These are phyloP conservation scores for Megalops cyprinoides DNA, from an alignment of 2,797 vertebrate species.

Conservation along the genomic window DNA sequence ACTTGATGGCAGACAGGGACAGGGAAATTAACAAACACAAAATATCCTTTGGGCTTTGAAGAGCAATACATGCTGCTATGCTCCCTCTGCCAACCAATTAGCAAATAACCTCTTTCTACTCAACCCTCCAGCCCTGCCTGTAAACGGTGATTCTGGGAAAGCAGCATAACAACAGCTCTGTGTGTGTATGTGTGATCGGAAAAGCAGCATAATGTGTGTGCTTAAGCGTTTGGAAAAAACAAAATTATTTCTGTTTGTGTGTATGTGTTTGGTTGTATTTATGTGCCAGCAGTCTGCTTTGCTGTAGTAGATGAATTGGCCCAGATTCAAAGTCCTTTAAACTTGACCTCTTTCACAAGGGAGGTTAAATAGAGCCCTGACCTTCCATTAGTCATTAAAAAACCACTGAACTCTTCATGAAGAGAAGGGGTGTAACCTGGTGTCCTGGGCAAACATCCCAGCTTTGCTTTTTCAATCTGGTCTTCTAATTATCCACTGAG, in stretches of 20 bases:
- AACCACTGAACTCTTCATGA: not conserved
- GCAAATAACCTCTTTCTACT: slow-evolving; percentile 8
- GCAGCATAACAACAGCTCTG: not conserved
- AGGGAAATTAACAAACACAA: slow-evolving; percentile 3
- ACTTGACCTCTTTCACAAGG: not conserved
- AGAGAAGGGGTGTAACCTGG: not conserved
- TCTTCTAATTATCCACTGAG: slow-evolving; percentile 4
- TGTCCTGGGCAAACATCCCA: not conserved
- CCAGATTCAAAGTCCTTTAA: not conserved
- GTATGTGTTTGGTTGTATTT: not conserved
- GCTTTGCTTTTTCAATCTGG: not conserved
- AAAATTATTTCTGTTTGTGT: not conserved
- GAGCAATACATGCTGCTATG: not conserved
- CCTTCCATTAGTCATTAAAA: not conserved
- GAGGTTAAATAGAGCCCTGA: not conserved
- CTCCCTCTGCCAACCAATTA: slow-evolving; percentile 16
- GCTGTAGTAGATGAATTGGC: not conserved
- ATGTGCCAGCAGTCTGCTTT: not conserved
- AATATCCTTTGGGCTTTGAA: not conserved
- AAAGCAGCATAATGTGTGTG: no score
- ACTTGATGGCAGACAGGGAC: not conserved
- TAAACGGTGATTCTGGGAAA: not conserved
- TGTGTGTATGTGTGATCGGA: no score
- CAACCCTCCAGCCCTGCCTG: not conserved
- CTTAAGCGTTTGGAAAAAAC: no score